phyloP scores from a whole-genome alignment of 2,797 vertebrate genomes.

The Myotis daubentonii region DNA sequence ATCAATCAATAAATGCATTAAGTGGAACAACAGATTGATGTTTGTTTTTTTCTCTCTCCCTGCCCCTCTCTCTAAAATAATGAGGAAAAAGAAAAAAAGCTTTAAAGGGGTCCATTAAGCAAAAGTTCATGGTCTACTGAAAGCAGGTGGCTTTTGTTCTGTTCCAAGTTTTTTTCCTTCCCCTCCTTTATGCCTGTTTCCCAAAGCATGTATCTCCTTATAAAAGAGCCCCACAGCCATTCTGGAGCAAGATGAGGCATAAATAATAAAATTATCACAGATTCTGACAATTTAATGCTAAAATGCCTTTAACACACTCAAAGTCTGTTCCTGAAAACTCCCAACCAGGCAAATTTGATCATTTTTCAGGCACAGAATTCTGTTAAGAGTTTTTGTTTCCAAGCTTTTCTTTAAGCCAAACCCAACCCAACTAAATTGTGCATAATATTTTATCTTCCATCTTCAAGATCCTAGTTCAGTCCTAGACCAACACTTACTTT shows the following conservation, averaged over 20 bases:
- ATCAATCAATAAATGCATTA: background rate
- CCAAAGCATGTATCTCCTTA: background rate
- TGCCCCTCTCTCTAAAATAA: no score
- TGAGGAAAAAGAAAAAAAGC: no score
- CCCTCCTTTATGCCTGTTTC: background rate
- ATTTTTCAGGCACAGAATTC: constrained; percentile 25
- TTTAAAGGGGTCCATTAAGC: background rate
- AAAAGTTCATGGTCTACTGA: background rate
- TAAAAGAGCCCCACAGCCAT: background rate
- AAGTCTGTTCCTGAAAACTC: background rate
- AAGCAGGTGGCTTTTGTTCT: background rate
- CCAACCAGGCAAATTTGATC: background rate
- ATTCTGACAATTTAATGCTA: background rate
- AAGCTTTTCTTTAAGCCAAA: background rate
- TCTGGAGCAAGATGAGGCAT: background rate
- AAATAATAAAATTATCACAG: constrained; percentile 10
- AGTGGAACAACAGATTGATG: background rate
- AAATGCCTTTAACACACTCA: background rate
- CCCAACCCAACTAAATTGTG: background rate
- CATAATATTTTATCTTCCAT: background rate
- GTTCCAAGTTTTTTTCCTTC: background rate
- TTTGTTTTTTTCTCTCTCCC: no score
- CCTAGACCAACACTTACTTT: background rate
- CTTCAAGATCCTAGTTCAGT: background rate
- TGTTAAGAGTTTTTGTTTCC: background rate